Evolutionary conservation across 2,888 invertebrate species (phyloP).

Genomic region (Microplitis deprimator): DNA sequence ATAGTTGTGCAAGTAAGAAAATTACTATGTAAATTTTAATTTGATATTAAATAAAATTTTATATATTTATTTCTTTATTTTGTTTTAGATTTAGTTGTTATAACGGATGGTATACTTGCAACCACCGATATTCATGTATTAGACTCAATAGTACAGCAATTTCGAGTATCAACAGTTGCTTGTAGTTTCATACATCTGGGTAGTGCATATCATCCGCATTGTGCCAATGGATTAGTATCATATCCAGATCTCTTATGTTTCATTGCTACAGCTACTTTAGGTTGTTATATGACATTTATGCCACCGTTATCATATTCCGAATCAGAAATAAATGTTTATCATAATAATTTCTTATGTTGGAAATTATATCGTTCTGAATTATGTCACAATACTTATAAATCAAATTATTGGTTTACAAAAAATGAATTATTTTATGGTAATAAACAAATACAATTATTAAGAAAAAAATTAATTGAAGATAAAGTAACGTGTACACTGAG

Average conservation of each 20-base stretch:
- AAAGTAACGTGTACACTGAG: slow-evolving; percentile 77
- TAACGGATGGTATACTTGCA: slow-evolving; percentile 83
- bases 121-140: slow-evolving; percentile 82
- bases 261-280: slow-evolving; percentile 82
- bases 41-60: slow-evolving; percentile 17
- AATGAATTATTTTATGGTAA: slow-evolving; percentile 76
- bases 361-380: slow-evolving; percentile 62
- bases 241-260: slow-evolving; percentile 84
- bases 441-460: slow-evolving; percentile 74
- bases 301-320: slow-evolving; percentile 57
- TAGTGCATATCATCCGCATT: slow-evolving; percentile 78
- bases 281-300: slow-evolving; percentile 77
- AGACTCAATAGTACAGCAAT: slow-evolving; percentile 81
- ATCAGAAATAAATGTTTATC: slow-evolving; percentile 74
- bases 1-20: slow-evolving; percentile 80
- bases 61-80: slow-evolving; percentile 42
- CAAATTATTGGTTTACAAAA: slow-evolving; percentile 62
- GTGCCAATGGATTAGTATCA: slow-evolving; percentile 79
- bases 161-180: slow-evolving; percentile 81
- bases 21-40: slow-evolving; percentile 16
- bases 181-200: slow-evolving; percentile 84
- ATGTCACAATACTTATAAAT: slow-evolving; percentile 47
- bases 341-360: slow-evolving; percentile 74
- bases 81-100: slow-evolving; percentile 78
- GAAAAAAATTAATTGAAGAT: slow-evolving; percentile 78